Evolutionary conservation across 1,140 invertebrate genomes (phyloP).

Genomic region (Pogonognathellus flavescens): DNA sequence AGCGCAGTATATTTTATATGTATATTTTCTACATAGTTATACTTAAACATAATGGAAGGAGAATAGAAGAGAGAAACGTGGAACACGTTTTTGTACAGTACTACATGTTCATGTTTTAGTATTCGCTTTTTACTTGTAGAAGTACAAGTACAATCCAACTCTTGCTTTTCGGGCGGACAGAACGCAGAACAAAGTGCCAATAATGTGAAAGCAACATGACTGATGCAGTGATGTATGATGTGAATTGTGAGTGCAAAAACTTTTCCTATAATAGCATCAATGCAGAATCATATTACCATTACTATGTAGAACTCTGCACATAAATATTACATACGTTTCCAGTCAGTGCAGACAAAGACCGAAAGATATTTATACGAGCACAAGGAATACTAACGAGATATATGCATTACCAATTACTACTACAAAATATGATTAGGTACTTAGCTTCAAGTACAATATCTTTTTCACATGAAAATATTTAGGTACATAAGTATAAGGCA

Average conservation of each 20-base stretch:
- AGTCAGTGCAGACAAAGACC: too few relatives aligned
- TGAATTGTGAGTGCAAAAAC: background rate
- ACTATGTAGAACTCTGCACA: too few relatives aligned
- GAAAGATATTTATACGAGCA: too few relatives aligned
- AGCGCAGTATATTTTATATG: background rate
- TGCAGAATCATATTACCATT: too few relatives aligned
- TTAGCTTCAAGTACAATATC: too few relatives aligned
- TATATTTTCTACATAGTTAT: background rate
- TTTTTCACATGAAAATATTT: too few relatives aligned
- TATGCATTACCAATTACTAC: too few relatives aligned
- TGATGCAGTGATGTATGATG: constrained; percentile 18
- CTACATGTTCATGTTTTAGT: constrained; percentile 21
- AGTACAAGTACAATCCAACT: background rate
- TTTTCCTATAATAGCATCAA: too few relatives aligned
- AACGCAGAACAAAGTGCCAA: constrained; percentile 22
- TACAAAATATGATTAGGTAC: too few relatives aligned
- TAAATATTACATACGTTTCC: too few relatives aligned
- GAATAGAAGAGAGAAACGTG: background rate
- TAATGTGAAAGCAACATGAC: constrained; percentile 39
- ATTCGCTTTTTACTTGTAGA: background rate
- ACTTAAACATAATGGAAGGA: background rate
- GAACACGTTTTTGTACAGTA: constrained; percentile 14
- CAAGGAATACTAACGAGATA: too few relatives aligned
- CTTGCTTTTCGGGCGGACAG: constrained; percentile 33
- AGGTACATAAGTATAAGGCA: too few relatives aligned